Percentiles rank a stretch among this genome's conserved stretches.
Evolutionary conservation across 2,797 vertebrate genomes (phyloP).

Genomic region (Malacoraja senta): DNA sequence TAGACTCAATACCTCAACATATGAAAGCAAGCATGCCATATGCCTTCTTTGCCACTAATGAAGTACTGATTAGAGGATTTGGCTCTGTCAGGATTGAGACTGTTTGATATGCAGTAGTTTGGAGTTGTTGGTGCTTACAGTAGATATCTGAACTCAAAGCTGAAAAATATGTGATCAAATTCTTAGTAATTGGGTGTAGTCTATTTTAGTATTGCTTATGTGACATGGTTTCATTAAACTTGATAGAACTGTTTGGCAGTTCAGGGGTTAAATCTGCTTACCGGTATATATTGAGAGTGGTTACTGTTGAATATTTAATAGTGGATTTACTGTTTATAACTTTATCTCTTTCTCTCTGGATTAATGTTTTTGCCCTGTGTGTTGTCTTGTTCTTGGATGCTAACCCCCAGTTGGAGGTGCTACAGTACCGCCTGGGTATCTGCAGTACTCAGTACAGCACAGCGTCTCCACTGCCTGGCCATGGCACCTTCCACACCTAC

Average conservation of each 20-base stretch:
- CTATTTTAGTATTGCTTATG: neutral
- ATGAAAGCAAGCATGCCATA: no score
- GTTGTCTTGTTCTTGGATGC: conserved; percentile 48
- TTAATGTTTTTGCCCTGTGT: conserved; percentile 51
- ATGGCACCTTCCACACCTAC: conserved; percentile 92
- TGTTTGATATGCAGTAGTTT: neutral
- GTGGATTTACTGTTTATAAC: conserved; percentile 41
- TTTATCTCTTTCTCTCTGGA: conserved; percentile 44
- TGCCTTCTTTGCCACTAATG: neutral
- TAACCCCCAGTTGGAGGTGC: conserved; percentile 92
- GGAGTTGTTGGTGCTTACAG: neutral
- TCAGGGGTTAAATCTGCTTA: neutral
- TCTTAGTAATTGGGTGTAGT: neutral
- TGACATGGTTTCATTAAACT: neutral
- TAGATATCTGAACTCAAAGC: neutral
- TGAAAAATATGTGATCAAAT: no score
- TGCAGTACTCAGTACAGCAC: conserved; percentile 85
- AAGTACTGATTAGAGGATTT: neutral
- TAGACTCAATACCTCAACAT: no score
- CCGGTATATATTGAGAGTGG: neutral
- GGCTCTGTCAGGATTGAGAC: neutral
- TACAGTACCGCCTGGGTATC: conserved; percentile 96
- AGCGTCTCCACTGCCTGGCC: conserved; percentile 74
- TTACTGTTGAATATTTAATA: conserved; percentile 8
- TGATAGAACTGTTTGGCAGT: neutral